Percentiles rank a stretch among this genome's conserved stretches.
phyloP scores from a whole-genome alignment of 2,113 vertebrate species.

The Anarhynchus alexandrinus region DNA sequence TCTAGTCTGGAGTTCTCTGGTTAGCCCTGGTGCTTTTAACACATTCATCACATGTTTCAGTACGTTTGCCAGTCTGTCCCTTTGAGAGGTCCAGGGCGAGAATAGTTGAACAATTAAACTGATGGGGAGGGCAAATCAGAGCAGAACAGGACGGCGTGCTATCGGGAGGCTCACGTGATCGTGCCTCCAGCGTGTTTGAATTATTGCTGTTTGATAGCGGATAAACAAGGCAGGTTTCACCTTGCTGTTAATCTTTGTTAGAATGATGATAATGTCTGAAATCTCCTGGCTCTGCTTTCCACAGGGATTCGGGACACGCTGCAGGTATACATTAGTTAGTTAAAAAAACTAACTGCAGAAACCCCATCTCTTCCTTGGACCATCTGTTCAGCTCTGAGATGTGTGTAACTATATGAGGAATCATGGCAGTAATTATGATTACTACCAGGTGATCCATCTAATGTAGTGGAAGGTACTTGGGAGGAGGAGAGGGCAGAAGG shows the following conservation, averaged over 20 bases:
- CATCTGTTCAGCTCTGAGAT: slow-evolving; percentile 11
- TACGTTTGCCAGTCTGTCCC: not conserved
- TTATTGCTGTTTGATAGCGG: not conserved
- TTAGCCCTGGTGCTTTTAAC: not conserved
- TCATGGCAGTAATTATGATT: not conserved
- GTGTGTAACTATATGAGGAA: not conserved
- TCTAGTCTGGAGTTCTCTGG: not conserved
- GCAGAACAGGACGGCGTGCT: not conserved
- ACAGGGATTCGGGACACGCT: not conserved
- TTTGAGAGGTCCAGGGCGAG: not conserved
- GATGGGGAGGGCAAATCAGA: not conserved
- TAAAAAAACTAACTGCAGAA: not conserved
- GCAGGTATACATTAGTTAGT: not conserved
- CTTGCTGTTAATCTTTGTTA: not conserved
- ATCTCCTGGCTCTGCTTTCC: not conserved
- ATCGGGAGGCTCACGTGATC: not conserved
- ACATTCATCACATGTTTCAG: not conserved
- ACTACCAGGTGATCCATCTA: not conserved
- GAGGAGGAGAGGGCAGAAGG: not conserved
- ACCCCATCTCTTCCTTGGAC: not conserved
- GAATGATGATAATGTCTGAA: not conserved
- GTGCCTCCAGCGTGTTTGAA: not conserved
- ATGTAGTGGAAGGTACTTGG: not conserved
- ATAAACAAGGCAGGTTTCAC: not conserved
- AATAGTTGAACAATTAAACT: not conserved